A percentile compares a stretch with the other conserved stretches of the same genome.
Evolutionary conservation across 2,797 vertebrate species (phyloP).

Genomic region (Parauchenoglanis punctatus): DNA sequence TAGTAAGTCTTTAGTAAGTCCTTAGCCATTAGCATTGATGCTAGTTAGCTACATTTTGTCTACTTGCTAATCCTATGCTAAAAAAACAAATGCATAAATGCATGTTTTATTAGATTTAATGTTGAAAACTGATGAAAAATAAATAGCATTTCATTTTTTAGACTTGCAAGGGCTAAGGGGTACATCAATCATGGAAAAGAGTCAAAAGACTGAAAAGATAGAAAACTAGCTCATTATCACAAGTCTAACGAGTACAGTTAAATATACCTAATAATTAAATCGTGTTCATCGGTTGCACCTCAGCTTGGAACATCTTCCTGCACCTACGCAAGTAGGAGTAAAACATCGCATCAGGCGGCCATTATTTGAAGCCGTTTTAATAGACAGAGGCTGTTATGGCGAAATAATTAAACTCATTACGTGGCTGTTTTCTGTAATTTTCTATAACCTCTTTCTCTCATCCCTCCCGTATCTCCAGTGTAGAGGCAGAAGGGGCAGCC

Average conservation of each 20-base stretch:
- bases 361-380: constrained; percentile 33
- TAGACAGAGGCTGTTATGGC: constrained; percentile 37
- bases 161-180: neutral
- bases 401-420: constrained; percentile 53
- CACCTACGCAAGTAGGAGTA: neutral
- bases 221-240: neutral
- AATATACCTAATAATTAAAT: constrained; percentile 21
- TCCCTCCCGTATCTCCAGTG: constrained; percentile 9
- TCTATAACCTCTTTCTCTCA: constrained; percentile 28
- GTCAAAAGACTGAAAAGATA: neutral
- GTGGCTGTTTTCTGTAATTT: constrained; percentile 46
- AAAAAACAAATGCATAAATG: neutral
- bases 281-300: neutral
- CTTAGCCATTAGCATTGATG: neutral
- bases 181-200: neutral
- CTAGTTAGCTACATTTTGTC: neutral
- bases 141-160: neutral
- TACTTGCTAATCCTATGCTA: neutral
- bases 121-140: neutral
- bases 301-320: neutral
- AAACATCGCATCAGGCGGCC: constrained; percentile 19
- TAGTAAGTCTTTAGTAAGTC: neutral
- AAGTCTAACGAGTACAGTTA: neutral
- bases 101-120: neutral
- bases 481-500: constrained; percentile 45